phyloP scores from a whole-genome alignment of 2,888 invertebrate species.

The Noctua janthina region DNA sequence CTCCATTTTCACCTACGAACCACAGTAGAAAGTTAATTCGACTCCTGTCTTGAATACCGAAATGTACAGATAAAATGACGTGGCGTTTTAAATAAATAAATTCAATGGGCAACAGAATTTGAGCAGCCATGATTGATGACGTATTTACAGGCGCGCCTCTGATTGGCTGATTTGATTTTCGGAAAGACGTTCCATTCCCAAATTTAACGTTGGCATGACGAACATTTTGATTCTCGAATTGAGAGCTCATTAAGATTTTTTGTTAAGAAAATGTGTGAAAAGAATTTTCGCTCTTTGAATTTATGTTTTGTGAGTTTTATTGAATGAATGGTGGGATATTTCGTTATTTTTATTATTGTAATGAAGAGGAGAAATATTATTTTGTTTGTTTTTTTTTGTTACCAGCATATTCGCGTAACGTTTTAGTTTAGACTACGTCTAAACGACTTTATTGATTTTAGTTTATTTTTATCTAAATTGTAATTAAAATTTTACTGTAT shows the following conservation, averaged over 20 bases:
- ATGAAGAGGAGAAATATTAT: constrained; percentile 20
- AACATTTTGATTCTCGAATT: constrained; percentile 75
- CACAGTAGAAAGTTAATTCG: constrained; percentile 17
- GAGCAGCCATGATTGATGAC: constrained; percentile 78
- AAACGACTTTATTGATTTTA: not conserved
- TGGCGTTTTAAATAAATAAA: constrained; percentile 55
- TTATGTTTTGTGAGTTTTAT: constrained; percentile 55
- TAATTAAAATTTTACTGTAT: not conserved
- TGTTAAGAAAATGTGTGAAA: constrained; percentile 65
- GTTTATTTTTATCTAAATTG: not conserved
- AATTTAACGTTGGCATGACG: constrained; percentile 74
- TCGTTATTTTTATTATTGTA: constrained; percentile 43
- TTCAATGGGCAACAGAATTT: constrained; percentile 54
- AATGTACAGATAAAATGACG: constrained; percentile 53
- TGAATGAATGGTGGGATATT: constrained; percentile 59
- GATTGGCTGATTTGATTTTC: constrained; percentile 84
- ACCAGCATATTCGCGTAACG: not conserved
- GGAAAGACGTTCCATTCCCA: constrained; percentile 73
- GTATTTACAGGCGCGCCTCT: constrained; percentile 75
- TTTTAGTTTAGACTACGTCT: not conserved
- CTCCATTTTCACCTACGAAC: not conserved
- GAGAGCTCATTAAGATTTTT: constrained; percentile 67
- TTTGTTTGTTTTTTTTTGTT: not conserved
- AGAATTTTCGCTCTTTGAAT: constrained; percentile 63
- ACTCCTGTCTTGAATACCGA: constrained; percentile 49